These are phyloP conservation scores for Lichenostomus cassidix DNA, from an alignment of 2,113 vertebrate species.

Conservation along the genomic window DNA sequence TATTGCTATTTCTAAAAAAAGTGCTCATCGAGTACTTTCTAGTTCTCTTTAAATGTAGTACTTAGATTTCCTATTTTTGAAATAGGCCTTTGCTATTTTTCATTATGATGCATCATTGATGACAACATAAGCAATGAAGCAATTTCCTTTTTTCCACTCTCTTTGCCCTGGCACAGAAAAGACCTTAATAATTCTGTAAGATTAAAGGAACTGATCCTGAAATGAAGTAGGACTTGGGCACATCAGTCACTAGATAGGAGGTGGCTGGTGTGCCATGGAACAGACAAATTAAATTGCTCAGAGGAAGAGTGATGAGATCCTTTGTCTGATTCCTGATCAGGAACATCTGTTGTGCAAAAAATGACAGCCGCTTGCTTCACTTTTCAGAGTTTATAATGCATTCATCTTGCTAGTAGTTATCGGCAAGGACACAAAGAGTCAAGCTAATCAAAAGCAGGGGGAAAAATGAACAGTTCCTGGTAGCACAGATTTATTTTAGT, in stretches of 20 bases:
- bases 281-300: slow-evolving; percentile 27
- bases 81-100: background rate
- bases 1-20: background rate
- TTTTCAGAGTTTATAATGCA: background rate
- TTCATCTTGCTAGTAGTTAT: background rate
- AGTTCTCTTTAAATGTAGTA: background rate
- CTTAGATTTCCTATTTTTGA: background rate
- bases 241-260: slow-evolving; percentile 9
- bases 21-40: background rate
- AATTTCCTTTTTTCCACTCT: slow-evolving; percentile 18
- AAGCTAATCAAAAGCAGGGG: slow-evolving; percentile 20
- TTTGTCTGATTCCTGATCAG: slow-evolving; percentile 50
- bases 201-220: slow-evolving; percentile 39
- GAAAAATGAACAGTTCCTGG: background rate
- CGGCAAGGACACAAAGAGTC: background rate
- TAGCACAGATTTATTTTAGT: slow-evolving; percentile 24
- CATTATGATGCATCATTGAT: slow-evolving; percentile 2
- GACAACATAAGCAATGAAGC: background rate
- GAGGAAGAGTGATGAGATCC: slow-evolving; percentile 20
- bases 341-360: slow-evolving; percentile 57
- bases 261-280: background rate
- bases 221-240: slow-evolving; percentile 6
- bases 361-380: background rate
- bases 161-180: background rate
- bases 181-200: slow-evolving; percentile 18